A percentile compares a stretch with the other conserved stretches of the same genome.
phyloP scores from a whole-genome alignment of 2,113 vertebrate species.

The Calidris pygmaea region DNA sequence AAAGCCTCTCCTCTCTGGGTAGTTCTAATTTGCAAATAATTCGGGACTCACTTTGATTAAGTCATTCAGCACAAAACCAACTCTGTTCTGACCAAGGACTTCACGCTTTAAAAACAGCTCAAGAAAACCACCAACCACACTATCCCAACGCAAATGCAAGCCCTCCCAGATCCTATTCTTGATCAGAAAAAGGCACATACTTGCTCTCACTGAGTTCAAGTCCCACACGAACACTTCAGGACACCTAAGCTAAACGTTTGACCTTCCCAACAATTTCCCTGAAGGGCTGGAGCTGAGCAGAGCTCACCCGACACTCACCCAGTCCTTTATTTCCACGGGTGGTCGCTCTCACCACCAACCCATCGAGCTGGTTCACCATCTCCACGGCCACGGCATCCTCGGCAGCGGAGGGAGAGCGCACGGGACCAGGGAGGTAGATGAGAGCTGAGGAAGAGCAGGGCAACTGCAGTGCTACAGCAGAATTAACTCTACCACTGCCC shows the following conservation, averaged over 20 bases:
- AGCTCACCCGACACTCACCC: not conserved
- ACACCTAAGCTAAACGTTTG: not conserved
- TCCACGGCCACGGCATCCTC: not conserved
- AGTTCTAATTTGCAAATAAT: slow-evolving; percentile 14
- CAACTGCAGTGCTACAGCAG: not conserved
- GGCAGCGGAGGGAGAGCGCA: not conserved
- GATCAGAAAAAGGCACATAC: slow-evolving; percentile 62
- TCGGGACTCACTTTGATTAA: not conserved
- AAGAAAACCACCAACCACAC: not conserved
- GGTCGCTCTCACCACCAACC: not conserved
- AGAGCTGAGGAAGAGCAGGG: slow-evolving; percentile 7
- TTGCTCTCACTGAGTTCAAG: slow-evolving; percentile 18
- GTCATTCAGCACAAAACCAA: not conserved
- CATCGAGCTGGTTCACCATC: not conserved
- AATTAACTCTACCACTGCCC: not conserved
- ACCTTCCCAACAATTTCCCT: not conserved
- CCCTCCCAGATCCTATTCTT: not conserved
- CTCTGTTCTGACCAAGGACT: not conserved
- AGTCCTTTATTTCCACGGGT: not conserved
- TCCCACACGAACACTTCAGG: not conserved
- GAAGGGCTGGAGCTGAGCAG: not conserved
- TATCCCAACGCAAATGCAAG: not conserved
- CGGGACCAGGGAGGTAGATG: slow-evolving; percentile 26
- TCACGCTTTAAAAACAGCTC: not conserved
- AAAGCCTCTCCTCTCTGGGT: slow-evolving; percentile 11